Evolutionary conservation across 2,888 invertebrate genomes (phyloP).

Genomic region (Drosophila gaucha): DNA sequence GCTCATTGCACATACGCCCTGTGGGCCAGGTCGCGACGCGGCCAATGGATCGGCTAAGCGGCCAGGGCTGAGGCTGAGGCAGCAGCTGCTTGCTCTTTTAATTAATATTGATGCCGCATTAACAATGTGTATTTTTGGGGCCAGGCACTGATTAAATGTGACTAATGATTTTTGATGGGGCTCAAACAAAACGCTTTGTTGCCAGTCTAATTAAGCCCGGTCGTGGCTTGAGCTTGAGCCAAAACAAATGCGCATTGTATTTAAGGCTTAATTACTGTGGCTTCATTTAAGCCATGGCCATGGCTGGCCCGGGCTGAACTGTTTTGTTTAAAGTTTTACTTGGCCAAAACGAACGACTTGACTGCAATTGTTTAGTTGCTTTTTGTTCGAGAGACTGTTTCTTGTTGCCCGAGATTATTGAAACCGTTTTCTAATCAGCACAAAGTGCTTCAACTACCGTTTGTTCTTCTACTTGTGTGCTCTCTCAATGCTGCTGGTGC

Average conservation of each 20-base stretch:
- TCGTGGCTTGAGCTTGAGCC: conserved; percentile 37
- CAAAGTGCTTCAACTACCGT: conserved; percentile 56
- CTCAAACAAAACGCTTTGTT: conserved; percentile 55
- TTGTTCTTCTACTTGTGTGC: conserved; percentile 21
- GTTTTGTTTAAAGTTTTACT: conserved; percentile 62
- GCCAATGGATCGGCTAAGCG: conserved; percentile 22
- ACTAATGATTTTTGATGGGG: conserved; percentile 66
- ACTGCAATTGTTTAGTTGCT: conserved; percentile 53
- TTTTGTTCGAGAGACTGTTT: conserved; percentile 35
- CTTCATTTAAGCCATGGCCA: conserved; percentile 38
- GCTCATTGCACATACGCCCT: conserved; percentile 56
- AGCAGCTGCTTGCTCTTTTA: conserved; percentile 33
- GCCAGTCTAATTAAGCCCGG: conserved; percentile 64
- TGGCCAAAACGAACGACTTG: conserved; percentile 28
- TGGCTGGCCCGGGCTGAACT: conserved; percentile 1
- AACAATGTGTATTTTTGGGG: conserved; percentile 65
- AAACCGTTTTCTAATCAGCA: conserved; percentile 72
- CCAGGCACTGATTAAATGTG: conserved; percentile 67
- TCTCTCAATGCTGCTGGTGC: background rate
- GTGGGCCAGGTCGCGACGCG: conserved; percentile 4
- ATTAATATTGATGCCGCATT: conserved; percentile 77
- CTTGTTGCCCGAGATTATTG: conserved; percentile 54
- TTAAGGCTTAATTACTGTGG: conserved; percentile 64
- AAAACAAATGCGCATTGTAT: conserved; percentile 69
- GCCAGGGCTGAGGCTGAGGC: background rate